Base-by-base conservation (phyloP, 2,797 vertebrate genomes). In the Synaphobranchus kaupii region DNA sequence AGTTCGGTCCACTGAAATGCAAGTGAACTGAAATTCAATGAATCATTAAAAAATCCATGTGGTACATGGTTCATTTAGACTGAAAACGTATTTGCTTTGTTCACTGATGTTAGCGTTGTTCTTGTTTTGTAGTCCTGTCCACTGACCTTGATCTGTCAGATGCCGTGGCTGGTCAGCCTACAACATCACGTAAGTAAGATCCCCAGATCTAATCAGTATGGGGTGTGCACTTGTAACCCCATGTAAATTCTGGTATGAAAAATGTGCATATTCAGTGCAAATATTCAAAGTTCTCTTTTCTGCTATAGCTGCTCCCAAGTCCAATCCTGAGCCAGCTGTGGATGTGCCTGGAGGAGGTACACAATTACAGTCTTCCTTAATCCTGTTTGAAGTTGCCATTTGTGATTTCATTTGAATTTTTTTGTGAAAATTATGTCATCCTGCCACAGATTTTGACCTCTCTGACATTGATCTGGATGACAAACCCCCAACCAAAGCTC, bases 111-210 rank as follows among this genome's bases (percentile, higher is more conserved):
- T 58, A 68, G 44, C 12, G 86, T 66, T 88, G 28, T 89, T 58
- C 8, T 60, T 56, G 34, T 68, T 25, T 58, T 89, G 8, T 60
- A 93, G 92, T 86, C 52, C 83, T 90, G 81, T 83, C 87, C 84
- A 81, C 44, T 71, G 95, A 87, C 0, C 88, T 97, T 0, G 15
- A 0, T 6, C 92, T 97, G 89, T 1, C 82, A 4, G 97, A 97
- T 88, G 97, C 96, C 39, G 4, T 97, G 34, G 58, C 20, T 17
- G 91, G 89, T 50, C 81, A 10, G 1, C 47, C 87, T 31, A 93
- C 94, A 63, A 89, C 90, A 71, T 54, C 90, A 87, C n/a, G 97
- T 98, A 93, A 96, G 97, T 96, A 58, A 87, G 81, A 71, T 17
- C 39, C 50, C 52, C 73, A n/a, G 6, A 50, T 25, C 20, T 48